A percentile compares a stretch with the other conserved stretches of the same genome.
These are phyloP conservation scores for Xylophagus ater DNA, from an alignment of 2,888 invertebrate genomes.

Conservation along the genomic window DNA sequence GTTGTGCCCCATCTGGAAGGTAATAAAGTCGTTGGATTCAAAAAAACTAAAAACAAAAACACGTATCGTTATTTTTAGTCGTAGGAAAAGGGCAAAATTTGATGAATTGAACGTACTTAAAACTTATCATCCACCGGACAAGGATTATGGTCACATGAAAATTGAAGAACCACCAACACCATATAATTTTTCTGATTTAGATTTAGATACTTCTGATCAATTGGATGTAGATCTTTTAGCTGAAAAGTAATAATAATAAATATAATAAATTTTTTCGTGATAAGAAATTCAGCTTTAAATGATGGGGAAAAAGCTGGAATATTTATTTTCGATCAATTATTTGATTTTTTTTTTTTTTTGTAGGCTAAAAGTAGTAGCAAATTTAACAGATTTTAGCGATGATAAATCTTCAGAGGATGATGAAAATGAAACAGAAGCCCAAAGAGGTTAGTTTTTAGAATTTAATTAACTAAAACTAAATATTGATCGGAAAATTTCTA, in stretches of 20 bases:
- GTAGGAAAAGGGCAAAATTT: constrained; percentile 65
- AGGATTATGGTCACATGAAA: constrained; percentile 99
- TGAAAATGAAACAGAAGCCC: constrained; percentile 52
- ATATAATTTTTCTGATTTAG: constrained; percentile 50
- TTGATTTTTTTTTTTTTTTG: constrained; percentile 7
- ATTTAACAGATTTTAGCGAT: constrained; percentile 39
- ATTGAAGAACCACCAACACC: constrained; percentile 97
- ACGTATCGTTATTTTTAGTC: no score
- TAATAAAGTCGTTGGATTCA: no score
- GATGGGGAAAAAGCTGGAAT: no score
- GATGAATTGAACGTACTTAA: constrained; percentile 99
- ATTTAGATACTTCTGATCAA: constrained; percentile 45
- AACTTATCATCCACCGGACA: constrained; percentile 93
- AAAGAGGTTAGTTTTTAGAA: constrained; percentile 39
- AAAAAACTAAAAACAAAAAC: no score
- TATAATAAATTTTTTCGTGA: no score
- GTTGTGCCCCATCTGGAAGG: constrained; percentile 39
- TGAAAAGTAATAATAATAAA: constrained; percentile 59
- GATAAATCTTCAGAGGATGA: constrained; percentile 47
- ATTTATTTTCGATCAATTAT: no score
- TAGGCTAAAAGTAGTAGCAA: constrained; percentile 35
- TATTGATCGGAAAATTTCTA: no score
- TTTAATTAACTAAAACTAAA: no score
- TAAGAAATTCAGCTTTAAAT: no score
- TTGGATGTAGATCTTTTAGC: constrained; percentile 62